Percentiles rank a stretch among this genome's conserved stretches.
phyloP scores from a whole-genome alignment of 2,113 vertebrate genomes.

The Vidua macroura region DNA sequence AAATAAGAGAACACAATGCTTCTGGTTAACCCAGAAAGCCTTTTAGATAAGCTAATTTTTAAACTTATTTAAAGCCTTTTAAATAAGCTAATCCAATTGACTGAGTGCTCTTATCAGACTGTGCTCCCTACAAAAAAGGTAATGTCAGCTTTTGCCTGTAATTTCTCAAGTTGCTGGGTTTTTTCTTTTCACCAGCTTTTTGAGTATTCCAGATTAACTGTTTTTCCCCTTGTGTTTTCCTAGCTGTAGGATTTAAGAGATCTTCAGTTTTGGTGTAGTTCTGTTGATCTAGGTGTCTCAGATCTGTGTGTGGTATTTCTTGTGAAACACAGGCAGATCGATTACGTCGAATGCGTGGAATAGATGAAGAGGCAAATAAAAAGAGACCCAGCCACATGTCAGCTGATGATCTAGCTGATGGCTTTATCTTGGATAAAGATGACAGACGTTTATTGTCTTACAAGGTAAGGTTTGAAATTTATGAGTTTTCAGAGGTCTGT shows the following conservation, averaged over 20 bases:
- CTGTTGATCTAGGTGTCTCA: background rate
- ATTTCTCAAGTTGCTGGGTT: background rate
- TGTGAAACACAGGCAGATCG: conserved; percentile 81
- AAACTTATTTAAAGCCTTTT: background rate
- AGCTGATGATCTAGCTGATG: conserved; percentile 90
- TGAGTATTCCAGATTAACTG: background rate
- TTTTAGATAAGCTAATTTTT: background rate
- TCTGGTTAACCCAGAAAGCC: background rate
- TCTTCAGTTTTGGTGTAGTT: background rate
- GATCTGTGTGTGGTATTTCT: background rate
- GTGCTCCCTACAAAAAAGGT: background rate
- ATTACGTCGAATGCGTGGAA: conserved; percentile 88
- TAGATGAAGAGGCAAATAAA: conserved; percentile 36
- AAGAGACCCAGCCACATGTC: conserved; percentile 78
- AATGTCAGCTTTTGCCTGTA: background rate
- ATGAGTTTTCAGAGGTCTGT: background rate
- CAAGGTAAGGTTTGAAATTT: conserved; percentile 68
- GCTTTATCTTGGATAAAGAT: conserved; percentile 86
- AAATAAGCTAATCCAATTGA: background rate
- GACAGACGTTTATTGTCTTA: conserved; percentile 85
- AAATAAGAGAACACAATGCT: background rate
- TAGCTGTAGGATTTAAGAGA: background rate
- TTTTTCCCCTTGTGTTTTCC: background rate
- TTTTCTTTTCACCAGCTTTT: background rate
- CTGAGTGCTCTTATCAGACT: background rate